Base-by-base conservation (phyloP, 2,888 invertebrate species). In the Drosophila quinaria region DNA sequence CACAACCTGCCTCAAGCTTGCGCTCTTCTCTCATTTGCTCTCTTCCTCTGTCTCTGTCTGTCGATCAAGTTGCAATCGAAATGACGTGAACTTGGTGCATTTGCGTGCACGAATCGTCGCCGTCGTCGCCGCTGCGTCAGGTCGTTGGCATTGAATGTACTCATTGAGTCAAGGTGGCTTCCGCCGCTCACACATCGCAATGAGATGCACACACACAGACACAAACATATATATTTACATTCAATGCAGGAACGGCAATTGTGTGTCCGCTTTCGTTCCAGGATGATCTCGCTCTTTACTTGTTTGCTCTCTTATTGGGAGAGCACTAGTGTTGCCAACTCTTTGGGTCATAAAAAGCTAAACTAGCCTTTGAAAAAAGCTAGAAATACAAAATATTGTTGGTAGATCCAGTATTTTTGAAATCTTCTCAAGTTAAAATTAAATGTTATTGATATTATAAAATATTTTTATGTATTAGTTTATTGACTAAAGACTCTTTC, bases 121-220 rank as follows among this genome's bases (percentile, higher is more conserved):
- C 64, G 69, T 4, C 54, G 68, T 15, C 25, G 41, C 41, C 68
- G 71, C 68, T 68, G 64, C 68, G 80, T 83, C 91, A 92, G 92
- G 92, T 92, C 92, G 92, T 92, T 92, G 91, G 92, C 92, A 92
- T 92, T 92, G 92, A 90, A 66, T 78, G 84, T 90, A 89, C 88
- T 91, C 91, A 91, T 91, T 90, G 87, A 92, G 91, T 92, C 93
- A 92, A 92, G 93, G 92, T 91, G 89, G 89, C 89, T 92, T 92
- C 93, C 92, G 92, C 80, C 81, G 69, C 64, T 70, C 76, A 56
- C 76, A 62, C 64, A 50, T 44, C 44, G 37, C 29, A 46, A 10
- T 44, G 31, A 50, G 41, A 51, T 22, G 72, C 42, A 47, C 66
- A 72, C 59, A 55, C 71, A 68, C 68, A 69, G 69, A 52, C 44